phyloP scores from a whole-genome alignment of 37 sponge, comb jelly and placozoan genomes.

The Beroe forskalii region DNA sequence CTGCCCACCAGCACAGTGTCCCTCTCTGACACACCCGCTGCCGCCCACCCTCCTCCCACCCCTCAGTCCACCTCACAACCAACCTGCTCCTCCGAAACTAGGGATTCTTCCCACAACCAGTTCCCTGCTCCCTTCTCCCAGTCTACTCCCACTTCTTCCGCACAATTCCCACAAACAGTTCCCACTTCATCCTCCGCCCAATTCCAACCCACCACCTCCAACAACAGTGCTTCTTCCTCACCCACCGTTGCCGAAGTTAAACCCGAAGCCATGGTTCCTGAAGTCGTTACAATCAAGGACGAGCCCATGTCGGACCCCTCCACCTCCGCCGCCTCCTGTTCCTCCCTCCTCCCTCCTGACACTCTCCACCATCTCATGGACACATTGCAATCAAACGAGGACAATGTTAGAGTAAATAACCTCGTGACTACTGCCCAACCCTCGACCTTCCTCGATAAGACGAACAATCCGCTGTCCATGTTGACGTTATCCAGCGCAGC shows the following conservation, averaged over 20 bases:
- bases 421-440: conserved; percentile 37
- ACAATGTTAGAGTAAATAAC: background rate
- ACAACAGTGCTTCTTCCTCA: background rate
- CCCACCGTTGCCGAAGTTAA: background rate
- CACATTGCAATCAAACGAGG: conserved; percentile 7
- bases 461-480: conserved; percentile 57
- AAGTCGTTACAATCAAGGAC: conserved; percentile 5
- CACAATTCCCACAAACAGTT: too few species aligned
- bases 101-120: too few species aligned
- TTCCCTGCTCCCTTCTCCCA: too few species aligned
- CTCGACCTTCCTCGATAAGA: conserved; percentile 13
- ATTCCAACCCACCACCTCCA: background rate
- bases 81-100: background rate
- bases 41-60: conserved; percentile 7
- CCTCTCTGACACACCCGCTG: conserved; percentile 6
- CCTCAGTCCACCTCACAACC: conserved; percentile 29
- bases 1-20: background rate
- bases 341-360: background rate
- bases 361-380: conserved; percentile 1
- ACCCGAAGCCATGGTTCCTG: background rate
- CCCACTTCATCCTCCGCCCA: background rate
- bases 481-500: conserved; percentile 12
- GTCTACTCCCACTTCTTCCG: too few species aligned
- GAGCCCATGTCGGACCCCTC: too few species aligned
- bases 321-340: background rate